Evolutionary conservation across 2,888 invertebrate species (phyloP).

Genomic region (Parascotia fuliginaria): DNA sequence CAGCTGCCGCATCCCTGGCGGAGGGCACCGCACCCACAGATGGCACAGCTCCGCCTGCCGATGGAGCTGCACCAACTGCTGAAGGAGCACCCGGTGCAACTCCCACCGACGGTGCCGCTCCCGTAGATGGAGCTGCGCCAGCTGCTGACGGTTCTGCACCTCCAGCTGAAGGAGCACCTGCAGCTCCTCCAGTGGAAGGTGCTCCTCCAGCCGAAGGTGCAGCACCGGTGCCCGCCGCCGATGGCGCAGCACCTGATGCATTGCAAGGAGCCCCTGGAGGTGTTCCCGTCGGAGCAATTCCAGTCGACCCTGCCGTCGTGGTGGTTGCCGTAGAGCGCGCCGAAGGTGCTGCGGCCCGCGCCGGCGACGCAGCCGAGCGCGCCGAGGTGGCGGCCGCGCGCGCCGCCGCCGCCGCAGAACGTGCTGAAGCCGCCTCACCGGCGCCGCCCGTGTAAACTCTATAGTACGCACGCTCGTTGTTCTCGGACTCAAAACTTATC

Average conservation of each 20-base stretch:
- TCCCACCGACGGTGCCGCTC: slow-evolving; percentile 51
- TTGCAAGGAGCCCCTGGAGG: slow-evolving; percentile 59
- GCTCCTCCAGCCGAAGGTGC: slow-evolving; percentile 46
- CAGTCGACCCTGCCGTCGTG: slow-evolving; percentile 26
- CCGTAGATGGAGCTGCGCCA: slow-evolving; percentile 56
- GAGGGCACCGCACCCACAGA: slow-evolving; percentile 49
- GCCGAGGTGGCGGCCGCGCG: slow-evolving; percentile 31
- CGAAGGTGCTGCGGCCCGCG: slow-evolving; percentile 37
- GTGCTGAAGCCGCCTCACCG: slow-evolving; percentile 42
- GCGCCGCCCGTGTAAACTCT: slow-evolving; percentile 39
- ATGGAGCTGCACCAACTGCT: slow-evolving; percentile 27
- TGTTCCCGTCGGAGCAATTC: slow-evolving; percentile 38
- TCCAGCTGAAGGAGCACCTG: slow-evolving; percentile 49
- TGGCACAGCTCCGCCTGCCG: slow-evolving; percentile 35
- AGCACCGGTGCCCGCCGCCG: slow-evolving; percentile 47
- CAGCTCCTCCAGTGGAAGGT: slow-evolving; percentile 56
- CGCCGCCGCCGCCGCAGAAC: slow-evolving; percentile 24
- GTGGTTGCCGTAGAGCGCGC: slow-evolving; percentile 43
- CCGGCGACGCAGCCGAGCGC: slow-evolving; percentile 29
- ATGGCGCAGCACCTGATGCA: slow-evolving; percentile 50
- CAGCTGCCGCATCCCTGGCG: slow-evolving; percentile 41
- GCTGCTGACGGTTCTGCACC: slow-evolving; percentile 51
- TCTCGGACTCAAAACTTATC: slow-evolving; percentile 24
- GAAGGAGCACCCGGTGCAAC: slow-evolving; percentile 48
- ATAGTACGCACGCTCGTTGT: slow-evolving; percentile 36